These are phyloP conservation scores for Euura saliciscinereae DNA, from an alignment of 1,140 invertebrate species.

Conservation along the genomic window DNA sequence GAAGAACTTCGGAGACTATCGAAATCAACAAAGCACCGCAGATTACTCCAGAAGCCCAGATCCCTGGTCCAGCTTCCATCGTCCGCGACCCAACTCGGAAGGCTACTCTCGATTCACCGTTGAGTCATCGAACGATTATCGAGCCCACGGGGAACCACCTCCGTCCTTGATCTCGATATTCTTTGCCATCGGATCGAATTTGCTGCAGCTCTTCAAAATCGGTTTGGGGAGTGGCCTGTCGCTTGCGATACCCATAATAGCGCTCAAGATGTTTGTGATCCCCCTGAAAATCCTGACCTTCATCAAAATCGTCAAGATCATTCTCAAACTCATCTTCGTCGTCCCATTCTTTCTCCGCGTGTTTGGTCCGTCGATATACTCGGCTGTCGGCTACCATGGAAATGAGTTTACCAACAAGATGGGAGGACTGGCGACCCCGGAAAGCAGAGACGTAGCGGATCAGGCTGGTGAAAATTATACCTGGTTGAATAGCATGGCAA, in stretches of 20 bases:
- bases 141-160: neutral
- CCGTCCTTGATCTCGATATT: conserved; percentile 2
- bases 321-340: conserved; percentile 37
- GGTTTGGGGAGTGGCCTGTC: conserved; percentile 18
- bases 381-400: conserved; percentile 11
- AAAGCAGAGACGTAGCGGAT: conserved; percentile 26
- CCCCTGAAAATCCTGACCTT: conserved; percentile 42
- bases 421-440: conserved; percentile 26
- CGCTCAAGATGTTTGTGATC: conserved; percentile 33
- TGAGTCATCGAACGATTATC: conserved; percentile 1
- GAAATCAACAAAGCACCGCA: neutral
- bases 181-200: neutral
- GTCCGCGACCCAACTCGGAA: neutral
- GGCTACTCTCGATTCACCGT: neutral
- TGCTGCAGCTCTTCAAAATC: conserved; percentile 7
- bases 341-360: conserved; percentile 38
- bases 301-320: conserved; percentile 35
- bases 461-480: conserved; percentile 15
- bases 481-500: conserved; percentile 13
- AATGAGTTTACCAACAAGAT: conserved; percentile 19
- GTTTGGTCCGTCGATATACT: conserved; percentile 31
- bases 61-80: neutral
- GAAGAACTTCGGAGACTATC: neutral
- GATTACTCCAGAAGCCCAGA: neutral
- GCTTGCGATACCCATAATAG: conserved; percentile 35